Base-by-base conservation (phyloP, 2,113 vertebrate species). In the Psophia crepitans region DNA sequence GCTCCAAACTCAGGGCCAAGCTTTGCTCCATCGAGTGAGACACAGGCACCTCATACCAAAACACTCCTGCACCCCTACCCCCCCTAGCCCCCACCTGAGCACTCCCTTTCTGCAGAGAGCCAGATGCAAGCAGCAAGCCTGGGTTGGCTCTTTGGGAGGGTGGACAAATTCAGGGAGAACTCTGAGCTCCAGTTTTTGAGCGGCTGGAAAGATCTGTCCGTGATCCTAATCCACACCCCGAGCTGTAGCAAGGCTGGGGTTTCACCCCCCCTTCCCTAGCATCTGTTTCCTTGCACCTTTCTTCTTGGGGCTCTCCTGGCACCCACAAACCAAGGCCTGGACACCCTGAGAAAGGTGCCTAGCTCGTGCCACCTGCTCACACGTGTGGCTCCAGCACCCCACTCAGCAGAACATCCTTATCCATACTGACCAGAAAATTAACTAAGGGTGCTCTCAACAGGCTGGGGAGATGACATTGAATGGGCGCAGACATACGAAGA, bases 401-500 rank as follows among this genome's bases (percentile, higher is more conserved):
- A 5, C 24, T 76, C 61, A 37, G 39, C 39, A 58, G 24, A 68
- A 49, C 6, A 22, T 37, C 68, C 12, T 73, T 28, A 54, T 33
- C 60, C 51, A 32, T 18, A 30, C 20, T 17, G 30, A 81, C 8
- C 3, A 12, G 26, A 43, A 66, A 51, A 68, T 44, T 58, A 73
- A 81, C 32, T 23, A 48, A 39, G 14, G n/a, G 8, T 33, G 15
- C 37, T 87, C 35, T 51, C 70, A 94, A 35, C 76, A 98, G 98
- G 98, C 76, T 98, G 98, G 98, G 98, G 98, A 8, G 56, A 94
- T 41, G 68, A 69, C 23, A 98, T 98, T 53, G 60, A 26, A 6
- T 98, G 98, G 98, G 85, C 92, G 11, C 69, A 97, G 89, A 98
- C 73, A 15, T 98, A 98, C 77, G 96, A 98, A 57, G 98, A 97